Evolutionary conservation across 2,797 vertebrate genomes (phyloP).

Genomic region (Acanthornis magna): DNA sequence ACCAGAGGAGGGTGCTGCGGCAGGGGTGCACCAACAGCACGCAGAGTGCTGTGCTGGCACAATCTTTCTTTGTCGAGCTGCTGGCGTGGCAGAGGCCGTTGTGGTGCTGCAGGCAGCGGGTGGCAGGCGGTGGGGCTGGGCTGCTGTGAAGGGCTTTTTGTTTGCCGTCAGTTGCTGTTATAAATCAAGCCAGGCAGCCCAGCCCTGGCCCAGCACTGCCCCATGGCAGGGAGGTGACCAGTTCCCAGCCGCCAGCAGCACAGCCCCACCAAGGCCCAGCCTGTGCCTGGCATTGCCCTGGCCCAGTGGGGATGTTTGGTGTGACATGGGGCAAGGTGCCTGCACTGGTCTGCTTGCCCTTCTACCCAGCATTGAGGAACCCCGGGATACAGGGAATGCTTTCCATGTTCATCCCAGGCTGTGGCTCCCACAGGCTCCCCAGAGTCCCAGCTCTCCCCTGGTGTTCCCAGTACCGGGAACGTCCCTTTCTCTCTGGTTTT

Average conservation of each 20-base stretch:
- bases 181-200: constrained; percentile 39
- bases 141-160: constrained; percentile 60
- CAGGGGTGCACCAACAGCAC: not conserved
- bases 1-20: not conserved
- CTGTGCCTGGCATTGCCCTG: accelerated
- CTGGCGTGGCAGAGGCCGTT: not conserved
- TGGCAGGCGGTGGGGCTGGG: not conserved
- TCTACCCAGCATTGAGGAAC: not conserved
- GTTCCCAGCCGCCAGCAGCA: accelerated
- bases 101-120: constrained; percentile 20
- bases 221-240: not conserved
- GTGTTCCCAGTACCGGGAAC: not conserved
- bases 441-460: not conserved
- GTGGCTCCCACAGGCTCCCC: not conserved
- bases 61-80: constrained; percentile 9
- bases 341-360: not conserved
- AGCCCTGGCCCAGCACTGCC: not conserved
- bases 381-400: not conserved
- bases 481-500: not conserved
- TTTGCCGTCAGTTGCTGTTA: constrained; percentile 58
- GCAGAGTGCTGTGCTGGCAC: not conserved
- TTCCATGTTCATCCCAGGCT: not conserved
- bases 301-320: not conserved
- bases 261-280: not conserved
- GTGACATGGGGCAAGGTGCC: accelerated